Evolutionary conservation across 2,113 vertebrate species (phyloP), one percentile per base, ranked within the genome.

Genomic region (Pseudorasbora parva): DNA sequence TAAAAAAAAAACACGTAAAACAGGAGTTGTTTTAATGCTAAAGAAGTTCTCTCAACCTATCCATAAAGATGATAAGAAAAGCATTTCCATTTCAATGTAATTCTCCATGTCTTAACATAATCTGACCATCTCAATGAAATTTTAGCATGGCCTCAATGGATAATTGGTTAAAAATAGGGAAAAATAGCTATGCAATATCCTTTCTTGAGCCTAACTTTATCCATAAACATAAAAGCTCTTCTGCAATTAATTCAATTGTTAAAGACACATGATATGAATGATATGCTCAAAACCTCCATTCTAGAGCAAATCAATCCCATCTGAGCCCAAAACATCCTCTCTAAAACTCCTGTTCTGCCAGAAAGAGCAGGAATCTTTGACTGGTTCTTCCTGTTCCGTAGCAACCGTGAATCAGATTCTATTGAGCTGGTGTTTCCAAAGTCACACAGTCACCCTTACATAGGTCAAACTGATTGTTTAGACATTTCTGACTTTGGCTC

Each of bases 261-360:
- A 45, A 60, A n/a, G 56, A 25, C 23, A 78, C 33, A 17, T 41
- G 30, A 25, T 15, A 15, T 59, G 54, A 33, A 43, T 59, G 43
- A 3, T 23, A n/a, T 47, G 33, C 1, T 2, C 21, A 81, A 85
- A 49, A 51, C 5, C 7, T 33, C 23, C 21, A 79, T 56, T n/a
- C 8, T 8, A 43, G 45, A 76, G 8, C 3, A 64, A 86, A 87
- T 77, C 15, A 79, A 57, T 88, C 66, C 68, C 80, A 80, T 37
- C 62, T 79, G 47, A 82, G 33, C 21, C 15, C 33, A 6, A 19
- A 64, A 43, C 47, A 76, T 33, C n/a, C 8, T 54, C 37, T 80
- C 71, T 17, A 33, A 43, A 73, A 45, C 60, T 66, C 37, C 57
- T 19, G n/a, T 33, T 49, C 45, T 78, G 81, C 81, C 75, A 86